Conservation (phyloP, 1,140 invertebrate species). For the Pogonomyrmex californicus region DNA sequence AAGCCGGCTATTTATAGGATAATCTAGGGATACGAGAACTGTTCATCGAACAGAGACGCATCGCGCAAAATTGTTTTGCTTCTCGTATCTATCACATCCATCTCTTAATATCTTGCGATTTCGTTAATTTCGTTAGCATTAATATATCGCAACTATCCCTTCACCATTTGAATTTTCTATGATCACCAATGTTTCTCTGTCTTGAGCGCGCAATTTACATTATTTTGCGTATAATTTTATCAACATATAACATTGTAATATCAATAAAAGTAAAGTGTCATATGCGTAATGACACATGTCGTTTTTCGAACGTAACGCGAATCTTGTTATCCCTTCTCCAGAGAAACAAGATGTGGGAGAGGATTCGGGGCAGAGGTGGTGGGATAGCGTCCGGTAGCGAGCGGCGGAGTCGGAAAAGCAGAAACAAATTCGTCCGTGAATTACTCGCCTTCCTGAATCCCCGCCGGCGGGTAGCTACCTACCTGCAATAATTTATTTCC, state of each 20-base stretch:
- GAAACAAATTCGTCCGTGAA: slow-evolving; percentile 72
- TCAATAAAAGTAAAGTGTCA: no score
- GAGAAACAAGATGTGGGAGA: background rate
- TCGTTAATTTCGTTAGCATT: background rate
- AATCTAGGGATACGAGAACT: slow-evolving; percentile 42
- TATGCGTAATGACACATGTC: background rate
- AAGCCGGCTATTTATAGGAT: slow-evolving; percentile 65
- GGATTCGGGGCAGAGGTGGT: background rate
- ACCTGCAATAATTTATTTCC: slow-evolving; percentile 76
- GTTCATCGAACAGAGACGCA: background rate
- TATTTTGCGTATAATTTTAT: slow-evolving; percentile 27
- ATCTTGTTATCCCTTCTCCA: background rate
- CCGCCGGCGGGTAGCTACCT: slow-evolving; percentile 36
- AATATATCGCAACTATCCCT: no score
- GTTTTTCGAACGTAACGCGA: slow-evolving; percentile 45
- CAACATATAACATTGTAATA: background rate
- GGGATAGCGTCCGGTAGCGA: background rate
- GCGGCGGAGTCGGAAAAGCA: background rate
- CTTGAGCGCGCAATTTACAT: slow-evolving; percentile 25
- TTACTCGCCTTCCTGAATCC: slow-evolving; percentile 74
- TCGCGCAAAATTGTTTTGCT: slow-evolving; percentile 43
- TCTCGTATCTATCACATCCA: background rate
- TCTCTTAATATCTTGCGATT: background rate
- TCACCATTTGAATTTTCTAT: background rate
- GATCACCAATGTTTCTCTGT: background rate